Evolutionary conservation across 2,888 invertebrate genomes (phyloP).

Genomic region (Platycheirus albimanus): DNA sequence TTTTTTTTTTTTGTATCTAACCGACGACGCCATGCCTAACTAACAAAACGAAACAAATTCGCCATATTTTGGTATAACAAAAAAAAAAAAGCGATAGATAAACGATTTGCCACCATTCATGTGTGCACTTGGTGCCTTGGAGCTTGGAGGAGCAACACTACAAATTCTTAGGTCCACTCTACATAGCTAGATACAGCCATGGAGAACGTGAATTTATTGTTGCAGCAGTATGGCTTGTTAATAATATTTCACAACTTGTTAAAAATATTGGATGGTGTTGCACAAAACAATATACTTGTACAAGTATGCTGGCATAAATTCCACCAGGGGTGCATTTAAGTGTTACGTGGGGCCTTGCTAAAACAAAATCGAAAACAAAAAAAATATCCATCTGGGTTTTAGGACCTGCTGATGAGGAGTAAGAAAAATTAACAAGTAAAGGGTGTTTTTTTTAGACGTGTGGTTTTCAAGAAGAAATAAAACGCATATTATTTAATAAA

Average conservation of each 20-base stretch:
- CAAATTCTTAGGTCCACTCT: conserved; percentile 52
- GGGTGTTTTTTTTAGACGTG: too few species aligned
- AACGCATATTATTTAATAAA: too few species aligned
- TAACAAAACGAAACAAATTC: conserved; percentile 36
- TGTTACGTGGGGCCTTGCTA: background rate
- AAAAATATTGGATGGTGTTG: conserved; percentile 65
- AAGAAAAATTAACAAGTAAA: too few species aligned
- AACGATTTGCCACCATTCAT: conserved; percentile 74
- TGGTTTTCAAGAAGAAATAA: too few species aligned
- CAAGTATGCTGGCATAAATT: conserved; percentile 26
- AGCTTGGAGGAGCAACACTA: conserved; percentile 44
- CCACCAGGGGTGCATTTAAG: background rate
- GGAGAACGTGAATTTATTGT: conserved; percentile 71
- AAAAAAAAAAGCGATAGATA: conserved; percentile 43
- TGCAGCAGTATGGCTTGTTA: conserved; percentile 71
- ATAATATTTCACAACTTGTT: conserved; percentile 74
- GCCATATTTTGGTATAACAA: conserved; percentile 25
- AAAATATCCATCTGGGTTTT: too few species aligned
- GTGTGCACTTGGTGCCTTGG: conserved; percentile 68
- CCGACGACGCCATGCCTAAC: background rate
- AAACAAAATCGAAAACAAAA: too few species aligned
- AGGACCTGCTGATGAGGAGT: too few species aligned
- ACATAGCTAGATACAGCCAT: conserved; percentile 55
- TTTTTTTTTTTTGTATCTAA: conserved; percentile 13
- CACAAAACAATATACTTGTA: conserved; percentile 28